Conservation (phyloP, 2,113 vertebrate species). For the Elgaria multicarinata region DNA sequence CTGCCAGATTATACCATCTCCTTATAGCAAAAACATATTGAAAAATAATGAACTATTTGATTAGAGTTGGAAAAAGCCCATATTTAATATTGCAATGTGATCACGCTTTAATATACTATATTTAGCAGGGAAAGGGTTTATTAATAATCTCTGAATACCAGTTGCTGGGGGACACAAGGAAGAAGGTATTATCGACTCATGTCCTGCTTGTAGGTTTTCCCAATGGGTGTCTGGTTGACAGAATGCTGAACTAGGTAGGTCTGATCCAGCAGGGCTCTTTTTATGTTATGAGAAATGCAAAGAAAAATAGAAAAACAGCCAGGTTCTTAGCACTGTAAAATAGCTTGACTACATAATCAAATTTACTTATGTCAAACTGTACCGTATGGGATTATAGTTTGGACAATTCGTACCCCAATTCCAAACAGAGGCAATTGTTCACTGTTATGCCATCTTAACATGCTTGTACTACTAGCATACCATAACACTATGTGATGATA, state of each 20-base stretch:
- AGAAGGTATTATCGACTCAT: neutral
- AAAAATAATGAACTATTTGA: neutral
- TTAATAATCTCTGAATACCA: neutral
- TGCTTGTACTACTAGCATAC: neutral
- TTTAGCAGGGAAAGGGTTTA: neutral
- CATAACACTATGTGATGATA: neutral
- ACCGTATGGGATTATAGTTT: neutral
- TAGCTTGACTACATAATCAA: neutral
- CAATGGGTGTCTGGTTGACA: neutral
- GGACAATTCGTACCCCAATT: neutral
- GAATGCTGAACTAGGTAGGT: neutral
- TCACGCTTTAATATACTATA: neutral
- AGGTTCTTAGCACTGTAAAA: neutral
- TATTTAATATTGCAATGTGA: neutral
- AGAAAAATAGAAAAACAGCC: neutral
- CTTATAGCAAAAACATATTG: neutral
- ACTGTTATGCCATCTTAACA: neutral
- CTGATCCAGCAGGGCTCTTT: neutral
- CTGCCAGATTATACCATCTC: too few relatives aligned
- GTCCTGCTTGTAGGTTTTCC: too few relatives aligned
- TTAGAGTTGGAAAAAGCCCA: neutral
- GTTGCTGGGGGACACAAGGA: neutral
- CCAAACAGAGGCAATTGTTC: neutral
- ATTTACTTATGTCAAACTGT: neutral
- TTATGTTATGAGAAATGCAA: neutral